A percentile compares a stretch with the other conserved stretches of the same genome.
Conservation (phyloP, 2,888 invertebrate genomes). For the Machimus atricapillus region DNA sequence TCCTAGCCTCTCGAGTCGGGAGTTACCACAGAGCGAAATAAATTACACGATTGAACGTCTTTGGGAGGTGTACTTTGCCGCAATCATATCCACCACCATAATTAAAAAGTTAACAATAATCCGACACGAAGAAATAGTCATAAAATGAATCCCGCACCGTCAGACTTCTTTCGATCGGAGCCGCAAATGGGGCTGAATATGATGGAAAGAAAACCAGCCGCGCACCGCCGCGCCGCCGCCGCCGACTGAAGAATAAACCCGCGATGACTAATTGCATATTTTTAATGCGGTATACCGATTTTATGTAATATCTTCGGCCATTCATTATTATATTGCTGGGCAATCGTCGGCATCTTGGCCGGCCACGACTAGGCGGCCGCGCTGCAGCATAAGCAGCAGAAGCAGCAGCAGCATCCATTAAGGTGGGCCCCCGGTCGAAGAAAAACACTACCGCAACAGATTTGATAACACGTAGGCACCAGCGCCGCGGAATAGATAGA, state of each 20-base stretch:
- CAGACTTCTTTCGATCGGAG: neutral
- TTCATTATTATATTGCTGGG: constrained; percentile 6
- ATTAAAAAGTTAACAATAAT: constrained; percentile 12
- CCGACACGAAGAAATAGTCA: neutral
- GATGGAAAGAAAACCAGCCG: neutral
- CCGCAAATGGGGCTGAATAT: neutral
- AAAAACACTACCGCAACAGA: neutral
- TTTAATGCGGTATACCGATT: neutral
- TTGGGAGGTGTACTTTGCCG: neutral
- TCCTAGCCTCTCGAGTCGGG: neutral
- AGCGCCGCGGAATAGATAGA: neutral
- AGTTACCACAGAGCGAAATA: neutral
- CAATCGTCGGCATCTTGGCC: neutral
- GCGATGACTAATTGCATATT: neutral
- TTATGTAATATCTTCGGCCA: neutral
- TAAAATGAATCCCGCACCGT: neutral
- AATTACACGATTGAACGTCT: neutral
- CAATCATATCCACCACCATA: neutral
- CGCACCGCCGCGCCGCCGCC: neutral
- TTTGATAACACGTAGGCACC: constrained; percentile 11
- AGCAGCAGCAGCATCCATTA: neutral
- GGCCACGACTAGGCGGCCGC: neutral
- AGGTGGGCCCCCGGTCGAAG: neutral
- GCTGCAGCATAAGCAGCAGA: neutral
- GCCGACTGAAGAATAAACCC: neutral